Evolutionary conservation across 2,888 invertebrate genomes (phyloP), one percentile per base, ranked within the genome.

Genomic region (Ernsta delagoae): DNA sequence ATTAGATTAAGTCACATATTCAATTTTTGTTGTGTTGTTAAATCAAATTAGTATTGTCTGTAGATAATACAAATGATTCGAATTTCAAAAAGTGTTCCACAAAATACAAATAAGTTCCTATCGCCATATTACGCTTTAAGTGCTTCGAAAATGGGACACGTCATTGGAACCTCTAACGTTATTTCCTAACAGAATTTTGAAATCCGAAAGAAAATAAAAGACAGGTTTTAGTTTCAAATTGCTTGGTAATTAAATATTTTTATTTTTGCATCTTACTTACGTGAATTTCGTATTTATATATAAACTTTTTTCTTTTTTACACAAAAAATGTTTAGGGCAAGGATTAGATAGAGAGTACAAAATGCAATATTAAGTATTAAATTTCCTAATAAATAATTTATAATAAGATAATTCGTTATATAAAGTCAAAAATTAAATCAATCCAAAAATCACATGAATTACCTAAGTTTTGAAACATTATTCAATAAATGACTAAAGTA

Each of bases 111-210:
- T 70, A 65, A 71, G 50, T 53, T 70, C 70, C 75, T 74, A 73
- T 75, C 73, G 73, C 71, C 67, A 72, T 65, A 72, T 70, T 67
- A 59, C 63, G 65, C 74, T 72, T 71, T 73, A 75, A 76, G 77
- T 76, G 73, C 73, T 76, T 71, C 72, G 70, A 75, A 74, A 77
- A 77, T 74, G 73, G 73, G 72, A 75, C 73, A 70, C 73, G 75
- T 73, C 72, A 76, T 75, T 74, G 66, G 74, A 75, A 71, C 74
- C 72, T 72, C 72, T 71, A 73, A 72, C 66, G 41, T 53, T 59
- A 57, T 65, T 65, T 65, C 48, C 59, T 59, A 65, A 48, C 48
- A 16, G 48, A 41, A 48, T 65, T 65, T 59, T 24, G 59, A 66
- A 66, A 54, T 65, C 50, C 39, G 59, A 66, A 66, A 43, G 24